Conservation (phyloP, 2,888 invertebrate genomes). For the Drosophila bunnanda region DNA sequence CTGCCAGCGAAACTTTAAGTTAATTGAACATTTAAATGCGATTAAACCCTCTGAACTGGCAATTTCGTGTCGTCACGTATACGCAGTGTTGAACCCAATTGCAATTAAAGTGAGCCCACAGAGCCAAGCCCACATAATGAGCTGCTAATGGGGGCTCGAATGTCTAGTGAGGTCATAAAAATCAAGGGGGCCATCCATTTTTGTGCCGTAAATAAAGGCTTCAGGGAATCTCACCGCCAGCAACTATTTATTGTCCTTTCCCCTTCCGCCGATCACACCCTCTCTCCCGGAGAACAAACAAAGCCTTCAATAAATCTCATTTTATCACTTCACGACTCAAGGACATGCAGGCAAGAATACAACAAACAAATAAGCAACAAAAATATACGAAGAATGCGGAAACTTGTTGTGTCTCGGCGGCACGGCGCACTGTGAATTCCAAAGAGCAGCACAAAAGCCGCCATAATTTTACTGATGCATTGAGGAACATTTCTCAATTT, state of each 20-base stretch:
- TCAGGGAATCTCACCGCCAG: slow-evolving; percentile 55
- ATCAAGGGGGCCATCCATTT: slow-evolving; percentile 52
- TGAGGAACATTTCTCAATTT: slow-evolving; percentile 54
- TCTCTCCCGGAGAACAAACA: slow-evolving; percentile 32
- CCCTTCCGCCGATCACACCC: slow-evolving; percentile 14
- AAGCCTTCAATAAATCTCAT: slow-evolving; percentile 72
- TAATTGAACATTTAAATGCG: slow-evolving; percentile 31
- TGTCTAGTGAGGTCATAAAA: slow-evolving; percentile 54
- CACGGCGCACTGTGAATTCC: too few relatives aligned
- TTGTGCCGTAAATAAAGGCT: slow-evolving; percentile 60
- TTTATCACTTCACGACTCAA: slow-evolving; percentile 71
- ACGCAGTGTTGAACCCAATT: slow-evolving; percentile 19
- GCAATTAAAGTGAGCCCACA: slow-evolving; percentile 43
- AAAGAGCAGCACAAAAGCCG: slow-evolving; percentile 46
- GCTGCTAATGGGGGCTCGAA: slow-evolving; percentile 59
- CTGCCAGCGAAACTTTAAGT: neutral
- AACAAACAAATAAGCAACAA: slow-evolving; percentile 8
- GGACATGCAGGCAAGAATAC: slow-evolving; percentile 47
- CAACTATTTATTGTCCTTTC: slow-evolving; percentile 57
- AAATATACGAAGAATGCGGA: slow-evolving; percentile 13
- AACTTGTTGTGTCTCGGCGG: slow-evolving; percentile 33
- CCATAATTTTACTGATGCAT: slow-evolving; percentile 62
- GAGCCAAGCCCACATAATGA: slow-evolving; percentile 21
- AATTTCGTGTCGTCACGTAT: slow-evolving; percentile 36
- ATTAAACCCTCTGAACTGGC: slow-evolving; percentile 2